Percentiles rank a stretch among this genome's conserved stretches.
Conservation (phyloP, 1,140 invertebrate genomes). For the Drosophila paulistorum region DNA sequence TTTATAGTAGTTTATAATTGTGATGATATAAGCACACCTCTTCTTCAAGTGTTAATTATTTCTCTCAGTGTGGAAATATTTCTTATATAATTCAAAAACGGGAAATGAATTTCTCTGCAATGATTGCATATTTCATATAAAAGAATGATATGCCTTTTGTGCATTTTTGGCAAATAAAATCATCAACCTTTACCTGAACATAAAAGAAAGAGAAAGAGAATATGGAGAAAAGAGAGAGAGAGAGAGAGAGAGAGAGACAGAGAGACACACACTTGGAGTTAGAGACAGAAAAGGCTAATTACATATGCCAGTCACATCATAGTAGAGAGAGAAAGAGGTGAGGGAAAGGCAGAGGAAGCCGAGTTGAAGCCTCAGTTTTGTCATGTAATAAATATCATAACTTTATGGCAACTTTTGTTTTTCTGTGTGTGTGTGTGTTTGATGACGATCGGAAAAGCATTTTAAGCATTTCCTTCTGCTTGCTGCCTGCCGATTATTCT, state of each 20-base stretch:
- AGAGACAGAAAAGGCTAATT: constrained; percentile 48
- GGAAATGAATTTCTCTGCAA: constrained; percentile 1
- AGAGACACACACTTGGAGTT: neutral
- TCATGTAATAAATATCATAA: constrained; percentile 53
- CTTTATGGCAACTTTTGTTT: constrained; percentile 43
- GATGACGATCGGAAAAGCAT: constrained; percentile 33
- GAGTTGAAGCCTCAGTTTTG: constrained; percentile 28
- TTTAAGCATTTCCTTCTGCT: constrained; percentile 13
- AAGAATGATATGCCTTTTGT: constrained; percentile 49
- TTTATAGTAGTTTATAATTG: no score
- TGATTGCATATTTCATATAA: constrained; percentile 6
- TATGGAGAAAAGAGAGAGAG: neutral
- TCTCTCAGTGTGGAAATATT: neutral
- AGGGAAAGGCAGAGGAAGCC: constrained; percentile 5
- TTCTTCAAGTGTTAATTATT: neutral
- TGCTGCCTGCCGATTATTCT: neutral
- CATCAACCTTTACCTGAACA: constrained; percentile 4
- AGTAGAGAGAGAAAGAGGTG: neutral
- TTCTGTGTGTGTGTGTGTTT: constrained; percentile 1
- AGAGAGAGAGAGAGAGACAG: no score
- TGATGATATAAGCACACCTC: no score
- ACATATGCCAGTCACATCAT: constrained; percentile 69
- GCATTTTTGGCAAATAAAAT: constrained; percentile 54
- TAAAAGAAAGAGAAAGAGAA: no score
- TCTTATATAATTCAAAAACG: neutral